phyloP scores from a whole-genome alignment of 2,888 invertebrate genomes.

The Caenorhabditis zanzibari region DNA sequence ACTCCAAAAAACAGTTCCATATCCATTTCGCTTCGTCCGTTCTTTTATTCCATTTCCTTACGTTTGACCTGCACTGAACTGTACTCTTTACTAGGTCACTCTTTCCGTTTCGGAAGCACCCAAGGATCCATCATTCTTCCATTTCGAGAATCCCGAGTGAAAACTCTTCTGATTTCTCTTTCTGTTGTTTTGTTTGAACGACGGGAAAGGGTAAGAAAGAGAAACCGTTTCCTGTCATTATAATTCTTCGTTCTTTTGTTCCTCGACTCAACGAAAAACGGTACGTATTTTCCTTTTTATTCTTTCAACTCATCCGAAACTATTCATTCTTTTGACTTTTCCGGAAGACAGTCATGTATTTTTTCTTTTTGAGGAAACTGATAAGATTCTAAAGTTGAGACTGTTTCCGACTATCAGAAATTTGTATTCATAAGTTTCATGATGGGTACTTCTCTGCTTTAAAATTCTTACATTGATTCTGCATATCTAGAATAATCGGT shows the following conservation, averaged over 20 bases:
- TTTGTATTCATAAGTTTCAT: no score
- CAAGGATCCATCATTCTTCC: conserved; percentile 48
- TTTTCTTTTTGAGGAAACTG: not conserved
- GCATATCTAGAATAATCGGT: no score
- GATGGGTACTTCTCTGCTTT: no score
- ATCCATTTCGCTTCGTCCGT: conserved; percentile 21
- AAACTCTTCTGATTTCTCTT: conserved; percentile 56
- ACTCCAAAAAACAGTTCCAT: conserved; percentile 40
- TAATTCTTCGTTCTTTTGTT: conserved; percentile 29
- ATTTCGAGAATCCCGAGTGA: conserved; percentile 41
- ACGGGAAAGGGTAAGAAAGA: conserved; percentile 15
- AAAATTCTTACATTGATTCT: no score
- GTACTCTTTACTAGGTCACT: conserved; percentile 57
- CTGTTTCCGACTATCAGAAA: no score
- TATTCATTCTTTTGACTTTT: not conserved
- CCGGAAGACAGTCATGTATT: not conserved
- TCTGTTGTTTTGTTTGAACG: conserved; percentile 40
- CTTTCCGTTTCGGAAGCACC: conserved; percentile 43
- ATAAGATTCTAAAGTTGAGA: no score
- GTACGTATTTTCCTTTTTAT: conserved; percentile 28
- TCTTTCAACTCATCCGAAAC: not conserved
- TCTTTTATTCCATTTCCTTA: conserved; percentile 46
- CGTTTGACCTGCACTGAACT: conserved; percentile 63
- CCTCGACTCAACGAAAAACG: conserved; percentile 21
- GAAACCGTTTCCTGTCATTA: conserved; percentile 56